Evolutionary conservation across 2,888 invertebrate genomes (phyloP), one percentile per base, ranked within the genome.

Genomic region (Xanthorhoe designata): DNA sequence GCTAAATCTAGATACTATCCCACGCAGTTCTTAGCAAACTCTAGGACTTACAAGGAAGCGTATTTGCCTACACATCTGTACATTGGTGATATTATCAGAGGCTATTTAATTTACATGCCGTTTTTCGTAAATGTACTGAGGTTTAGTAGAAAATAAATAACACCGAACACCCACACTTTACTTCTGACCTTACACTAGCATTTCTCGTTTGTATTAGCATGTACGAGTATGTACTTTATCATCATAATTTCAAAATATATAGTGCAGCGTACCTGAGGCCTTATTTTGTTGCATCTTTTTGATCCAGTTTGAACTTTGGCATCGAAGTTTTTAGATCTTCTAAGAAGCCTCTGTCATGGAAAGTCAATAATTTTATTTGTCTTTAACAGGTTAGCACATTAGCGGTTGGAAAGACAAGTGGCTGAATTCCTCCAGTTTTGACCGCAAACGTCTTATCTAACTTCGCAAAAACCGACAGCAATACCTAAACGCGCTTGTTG

Each of bases 1-100:
- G n/a, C 19, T 54, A 51, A 50, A 73, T 73, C 73, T 67, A 62
- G 71, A 73, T 73, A 8, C 61, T 71, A 73, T 73, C 73, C 68
- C 60, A 62, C 57, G 64, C 61, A 70, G 18, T 45, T 53, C 24
- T 59, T 56, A 61, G 67, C 60, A 57, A 61, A 54, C 47, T 24
- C 45, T 49, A 57, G 38, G 54, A 45, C 64, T 47, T 62, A 61
- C 64, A 59, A 68, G 69, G 72, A 72, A 63, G 60, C 54, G 64
- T 56, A 54, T 65, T 64, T 45, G 50, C 61, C 29, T 62, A 65
- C 66, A 65, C 66, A 66, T 69, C 61, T 69, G 63, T 55, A 62
- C 62, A 63, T 24, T 55, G 64, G 57, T 51, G 66, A 70, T 65
- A 51, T 45, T 55, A 65, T 68, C 64, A 17, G 47, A 54, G 45